Conservation (phyloP, 1,140 invertebrate genomes). For the Pissodes strobi region DNA sequence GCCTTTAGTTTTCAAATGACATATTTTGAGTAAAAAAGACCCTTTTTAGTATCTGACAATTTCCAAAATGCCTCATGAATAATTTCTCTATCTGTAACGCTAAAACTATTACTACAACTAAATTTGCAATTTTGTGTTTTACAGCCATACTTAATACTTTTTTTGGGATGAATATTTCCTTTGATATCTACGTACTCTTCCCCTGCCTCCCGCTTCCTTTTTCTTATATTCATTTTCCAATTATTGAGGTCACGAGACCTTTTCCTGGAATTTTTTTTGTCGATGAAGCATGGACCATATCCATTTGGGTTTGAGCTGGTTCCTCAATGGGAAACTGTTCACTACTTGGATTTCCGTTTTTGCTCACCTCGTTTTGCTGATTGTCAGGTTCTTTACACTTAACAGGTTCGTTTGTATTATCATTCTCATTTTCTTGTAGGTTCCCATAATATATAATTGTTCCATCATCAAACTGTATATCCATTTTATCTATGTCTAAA, state of each 20-base stretch:
- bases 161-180: conserved; percentile 11
- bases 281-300: conserved; percentile 7
- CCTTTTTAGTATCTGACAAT: conserved; percentile 2
- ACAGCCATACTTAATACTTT: conserved; percentile 16
- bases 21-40: conserved; percentile 1
- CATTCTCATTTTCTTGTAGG: conserved; percentile 17
- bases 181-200: conserved; percentile 9
- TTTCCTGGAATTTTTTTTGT: conserved; percentile 6
- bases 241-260: conserved; percentile 4
- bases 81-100: not conserved
- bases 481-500: too few relatives aligned
- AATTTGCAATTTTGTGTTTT: conserved; percentile 19
- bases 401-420: conserved; percentile 17
- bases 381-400: conserved; percentile 7
- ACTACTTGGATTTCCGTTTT: too few relatives aligned
- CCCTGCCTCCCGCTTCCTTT: conserved; percentile 1
- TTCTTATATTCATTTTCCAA: too few relatives aligned
- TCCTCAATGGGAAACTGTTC: too few relatives aligned
- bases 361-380: too few relatives aligned
- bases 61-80: conserved; percentile 12
- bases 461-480: too few relatives aligned
- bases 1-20: conserved; percentile 3
- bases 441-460: too few relatives aligned
- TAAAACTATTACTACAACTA: conserved; percentile 8
- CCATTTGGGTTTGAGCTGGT: too few relatives aligned